Base-by-base conservation (phyloP, 2,888 invertebrate genomes). In the Metellina segmentata region DNA sequence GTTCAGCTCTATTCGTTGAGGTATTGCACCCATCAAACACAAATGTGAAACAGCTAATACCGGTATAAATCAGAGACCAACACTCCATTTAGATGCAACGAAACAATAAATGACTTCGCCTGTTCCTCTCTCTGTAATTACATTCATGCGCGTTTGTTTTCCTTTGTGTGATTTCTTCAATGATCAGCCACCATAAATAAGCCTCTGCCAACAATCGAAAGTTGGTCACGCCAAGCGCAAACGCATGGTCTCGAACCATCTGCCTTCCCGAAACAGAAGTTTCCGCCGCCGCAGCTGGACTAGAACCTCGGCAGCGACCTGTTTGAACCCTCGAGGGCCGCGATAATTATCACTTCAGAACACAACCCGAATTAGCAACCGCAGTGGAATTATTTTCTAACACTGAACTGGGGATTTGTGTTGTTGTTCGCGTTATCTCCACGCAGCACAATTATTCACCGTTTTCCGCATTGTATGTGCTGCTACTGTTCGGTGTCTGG, bases 391-490 rank as follows among this genome's bases (percentile, higher is more conserved):
- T 61, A 61, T 61, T 61, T 61, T 61, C 61, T 61, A 61, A 77
- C 48, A 81, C 53, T 16, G 34, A 52, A 53, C 61, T 61, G 49
- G 61, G 81, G 81, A 75, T 75, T 88, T 81, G 72, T 69, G 53
- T 34, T 48, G 9, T n/a, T 13, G 34, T 34, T 61, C 20, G 48
- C 48, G 20, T 69, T 81, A 81, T 61, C 69, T 81, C 11, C 16
- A 70, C 9, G 11, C 61, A 16, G 16, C 61, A 81, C 81, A 81
- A 88, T 88, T 88, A 75, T 88, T 88, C 88, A 88, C 81, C 13
- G 69, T 88, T 87, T 70, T 53, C 7, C n/a, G 49, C 61, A 77
- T 85, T 85, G 85, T 51, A 19, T 49, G 85, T 51, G 20, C 11
- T 13, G 51, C 52, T 78, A 78, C 85, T 86, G 70, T 61, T 77